Conservation (phyloP, 2,888 invertebrate species). For the Gymnosoma rotundatum region DNA sequence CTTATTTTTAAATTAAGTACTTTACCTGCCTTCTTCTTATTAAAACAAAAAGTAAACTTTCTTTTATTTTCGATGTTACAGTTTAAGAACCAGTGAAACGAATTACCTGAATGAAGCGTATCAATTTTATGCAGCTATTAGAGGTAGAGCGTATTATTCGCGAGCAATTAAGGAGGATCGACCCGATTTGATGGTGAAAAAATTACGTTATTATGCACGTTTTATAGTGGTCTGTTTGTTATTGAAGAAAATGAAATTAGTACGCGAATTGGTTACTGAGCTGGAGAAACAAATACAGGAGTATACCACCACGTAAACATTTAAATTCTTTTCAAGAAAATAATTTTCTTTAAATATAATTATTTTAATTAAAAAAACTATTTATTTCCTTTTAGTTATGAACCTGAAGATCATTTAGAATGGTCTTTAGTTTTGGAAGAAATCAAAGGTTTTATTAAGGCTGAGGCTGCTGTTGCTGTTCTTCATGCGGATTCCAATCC, state of each 20-base stretch:
- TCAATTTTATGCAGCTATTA: slow-evolving; percentile 97
- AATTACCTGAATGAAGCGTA: slow-evolving; percentile 98
- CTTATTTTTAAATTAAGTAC: too few species aligned
- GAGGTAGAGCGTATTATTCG: slow-evolving; percentile 96
- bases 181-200: slow-evolving; percentile 98
- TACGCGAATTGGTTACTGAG: slow-evolving; percentile 95
- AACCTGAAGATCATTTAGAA: slow-evolving; percentile 98
- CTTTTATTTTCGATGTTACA: slow-evolving; percentile 81
- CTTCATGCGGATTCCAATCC: slow-evolving; percentile 93
- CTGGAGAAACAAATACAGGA: slow-evolving; percentile 96
- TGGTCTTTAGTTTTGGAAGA: slow-evolving; percentile 97
- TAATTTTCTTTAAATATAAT: background rate
- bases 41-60: too few species aligned
- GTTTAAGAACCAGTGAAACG: slow-evolving; percentile 97
- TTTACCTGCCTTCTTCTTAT: too few species aligned
- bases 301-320: slow-evolving; percentile 90
- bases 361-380: background rate
- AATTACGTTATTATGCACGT: slow-evolving; percentile 95
- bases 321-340: background rate
- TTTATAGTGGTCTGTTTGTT: slow-evolving; percentile 98
- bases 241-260: slow-evolving; percentile 95
- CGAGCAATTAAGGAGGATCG: slow-evolving; percentile 96
- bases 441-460: slow-evolving; percentile 96
- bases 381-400: slow-evolving; percentile 84
- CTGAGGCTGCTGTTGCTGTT: slow-evolving; percentile 94